Base-by-base conservation (phyloP, 2,888 invertebrate species). In the Trichopria drosophilae region DNA sequence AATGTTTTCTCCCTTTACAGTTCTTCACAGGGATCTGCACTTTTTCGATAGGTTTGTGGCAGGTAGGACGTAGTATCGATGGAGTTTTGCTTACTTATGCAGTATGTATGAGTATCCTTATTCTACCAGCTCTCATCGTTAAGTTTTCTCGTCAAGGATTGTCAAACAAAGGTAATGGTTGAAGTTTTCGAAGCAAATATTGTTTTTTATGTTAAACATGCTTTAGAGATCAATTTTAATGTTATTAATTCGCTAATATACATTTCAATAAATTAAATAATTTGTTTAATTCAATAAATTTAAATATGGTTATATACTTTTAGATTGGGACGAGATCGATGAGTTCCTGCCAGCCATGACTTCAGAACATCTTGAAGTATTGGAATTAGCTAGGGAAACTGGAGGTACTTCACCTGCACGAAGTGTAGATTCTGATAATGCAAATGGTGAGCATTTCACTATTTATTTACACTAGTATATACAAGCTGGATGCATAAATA, bases 241-340 rank as follows among this genome's bases (percentile, higher is more conserved):
- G n/a, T n/a, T n/a, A n/a, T n/a, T n/a, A n/a, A n/a, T n/a, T n/a
- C n/a, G n/a, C n/a, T n/a, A n/a, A n/a, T n/a, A n/a, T n/a, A n/a
- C n/a, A n/a, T n/a, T n/a, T n/a, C n/a, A n/a, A n/a, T n/a, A n/a
- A n/a, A n/a, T n/a, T n/a, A n/a, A n/a, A n/a, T n/a, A n/a, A n/a
- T n/a, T n/a, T n/a, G n/a, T n/a, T n/a, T 15, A 37, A 3, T 40
- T 9, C 6, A 13, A 2, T n/a, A 42, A 32, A 29, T 23, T 10
- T 9, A 22, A 26, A 24, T 29, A 26, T 36, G 26, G 7, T 5
- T 12, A 6, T 19, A 5, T 20, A 31, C 41, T 35, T 22, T 16
- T 28, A 75, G 76, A 75, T 62, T 75, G 73, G 69, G 76, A 76
- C 52, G 76, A 74, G 47, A 73, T 75, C 37, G 76, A 75, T 52